Base-by-base conservation (phyloP, 2,888 invertebrate genomes). In the Clunio marinus region DNA sequence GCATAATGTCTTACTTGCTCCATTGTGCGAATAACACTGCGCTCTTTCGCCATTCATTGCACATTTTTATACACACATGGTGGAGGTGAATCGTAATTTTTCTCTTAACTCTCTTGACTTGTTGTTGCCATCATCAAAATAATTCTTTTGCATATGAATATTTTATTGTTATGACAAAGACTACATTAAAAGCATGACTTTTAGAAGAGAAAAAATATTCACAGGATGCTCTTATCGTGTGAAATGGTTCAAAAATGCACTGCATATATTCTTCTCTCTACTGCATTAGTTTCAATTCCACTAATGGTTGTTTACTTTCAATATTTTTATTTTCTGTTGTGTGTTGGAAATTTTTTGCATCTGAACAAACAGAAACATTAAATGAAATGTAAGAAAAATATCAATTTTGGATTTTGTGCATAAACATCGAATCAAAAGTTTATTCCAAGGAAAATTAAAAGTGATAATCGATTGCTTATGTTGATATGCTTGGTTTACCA, bases 161-260 rank as follows among this genome's bases (percentile, higher is more conserved):
- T 59, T 59, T 59, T 35, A 59, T 59, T 59, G 59, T 59, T 59
- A 59, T 59, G 59, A 59, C 32, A 35, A 10, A 59, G 59, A n/a
- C n/a, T 35, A 15, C 57, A 57, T 57, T 57, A 57, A 57, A 57
- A 57, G 57, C 25, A 25, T 2, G 22, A 51, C 20, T 22, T 51
- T n/a, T n/a, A n/a, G n/a, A n/a, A n/a, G n/a, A n/a, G n/a, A n/a
- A n/a, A 13, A 22, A 51, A 20, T 51, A 17, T 22, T 51, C 51
- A n/a, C 51, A 22, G 22, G 22, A 17, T 13, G 22, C 41, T 51
- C 51, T 22, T 51, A 51, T 51, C 51, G 51, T 22, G n/a, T n/a
- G n/a, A n/a, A n/a, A n/a, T n/a, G n/a, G n/a, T n/a, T n/a, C 51
- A 22, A 17, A 51, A 51, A 51, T 51, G 51, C n/a, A n/a, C 10